phyloP scores from a whole-genome alignment of 2,113 vertebrate genomes.

The Taurulus bubalis region DNA sequence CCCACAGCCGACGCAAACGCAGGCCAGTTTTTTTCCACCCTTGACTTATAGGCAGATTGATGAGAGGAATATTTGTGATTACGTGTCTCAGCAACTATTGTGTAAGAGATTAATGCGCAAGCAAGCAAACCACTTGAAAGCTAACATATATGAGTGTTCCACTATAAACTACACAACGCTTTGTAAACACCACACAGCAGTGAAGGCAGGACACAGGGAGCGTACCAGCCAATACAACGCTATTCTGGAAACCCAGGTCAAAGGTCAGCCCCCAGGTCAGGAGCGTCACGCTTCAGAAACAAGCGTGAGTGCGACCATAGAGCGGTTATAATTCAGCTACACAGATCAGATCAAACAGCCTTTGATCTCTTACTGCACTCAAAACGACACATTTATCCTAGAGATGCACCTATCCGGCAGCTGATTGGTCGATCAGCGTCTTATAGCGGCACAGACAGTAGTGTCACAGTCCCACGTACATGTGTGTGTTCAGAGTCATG shows the following conservation, averaged over 20 bases:
- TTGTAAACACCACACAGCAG: conserved; percentile 29
- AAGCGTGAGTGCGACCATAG: background rate
- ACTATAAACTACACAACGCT: conserved; percentile 22
- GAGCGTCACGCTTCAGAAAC: background rate
- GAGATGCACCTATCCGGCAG: background rate
- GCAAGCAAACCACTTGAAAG: conserved; percentile 24
- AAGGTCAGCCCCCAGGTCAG: conserved; percentile 2
- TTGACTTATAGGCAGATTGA: background rate
- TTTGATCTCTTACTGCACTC: no score
- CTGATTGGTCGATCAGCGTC: background rate
- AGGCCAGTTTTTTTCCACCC: background rate
- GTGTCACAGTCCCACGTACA: background rate
- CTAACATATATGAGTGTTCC: background rate
- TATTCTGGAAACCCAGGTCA: background rate
- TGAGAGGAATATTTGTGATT: conserved; percentile 22
- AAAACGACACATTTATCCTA: background rate
- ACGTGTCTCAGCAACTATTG: background rate
- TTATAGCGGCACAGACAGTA: background rate
- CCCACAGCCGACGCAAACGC: background rate
- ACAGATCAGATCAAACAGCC: background rate
- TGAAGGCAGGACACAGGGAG: conserved; percentile 1
- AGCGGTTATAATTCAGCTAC: background rate
- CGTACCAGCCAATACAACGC: background rate
- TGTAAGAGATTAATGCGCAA: conserved; percentile 1
- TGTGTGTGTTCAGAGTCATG: no score